Percentiles rank a stretch among this genome's conserved stretches.
These are phyloP conservation scores for Pantelozetes paolii DNA, from an alignment of 2,888 invertebrate species.

Conservation along the genomic window DNA sequence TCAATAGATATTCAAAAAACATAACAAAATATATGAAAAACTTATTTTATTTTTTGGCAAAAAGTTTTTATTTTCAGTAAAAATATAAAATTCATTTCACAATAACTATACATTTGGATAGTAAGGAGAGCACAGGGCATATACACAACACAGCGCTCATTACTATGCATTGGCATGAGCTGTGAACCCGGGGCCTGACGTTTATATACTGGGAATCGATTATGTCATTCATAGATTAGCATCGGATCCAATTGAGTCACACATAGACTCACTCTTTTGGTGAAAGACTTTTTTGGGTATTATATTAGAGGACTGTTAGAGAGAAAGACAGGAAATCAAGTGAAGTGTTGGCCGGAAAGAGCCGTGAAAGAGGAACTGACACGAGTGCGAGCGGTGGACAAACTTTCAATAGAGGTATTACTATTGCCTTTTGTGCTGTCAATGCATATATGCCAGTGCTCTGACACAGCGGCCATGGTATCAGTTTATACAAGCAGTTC, in stretches of 20 bases:
- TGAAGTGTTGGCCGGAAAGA: conserved; percentile 17
- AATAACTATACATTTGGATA: not conserved
- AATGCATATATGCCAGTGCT: not conserved
- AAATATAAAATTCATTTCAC: not conserved
- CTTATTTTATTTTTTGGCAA: no score
- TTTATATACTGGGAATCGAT: not conserved
- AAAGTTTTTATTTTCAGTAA: no score
- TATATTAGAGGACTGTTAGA: not conserved
- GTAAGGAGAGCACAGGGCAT: no score
- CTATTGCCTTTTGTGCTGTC: conserved; percentile 18
- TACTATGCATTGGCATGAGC: conserved; percentile 12
- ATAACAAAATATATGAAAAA: no score
- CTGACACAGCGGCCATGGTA: not conserved
- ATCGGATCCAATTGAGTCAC: conserved; percentile 17
- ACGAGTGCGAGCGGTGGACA: conserved; percentile 28
- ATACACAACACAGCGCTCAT: not conserved
- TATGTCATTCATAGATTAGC: conserved; percentile 23
- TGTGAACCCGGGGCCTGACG: not conserved
- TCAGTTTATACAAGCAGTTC: not conserved
- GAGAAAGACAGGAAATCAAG: conserved; percentile 17
- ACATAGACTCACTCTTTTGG: not conserved
- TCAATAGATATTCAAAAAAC: no score
- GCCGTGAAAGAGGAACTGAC: conserved; percentile 18
- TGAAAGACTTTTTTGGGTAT: not conserved
- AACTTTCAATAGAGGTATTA: conserved; percentile 2